A percentile compares a stretch with the other conserved stretches of the same genome.
These are phyloP conservation scores for Donacobius atricapilla DNA, from an alignment of 2,113 vertebrate species.

Conservation along the genomic window DNA sequence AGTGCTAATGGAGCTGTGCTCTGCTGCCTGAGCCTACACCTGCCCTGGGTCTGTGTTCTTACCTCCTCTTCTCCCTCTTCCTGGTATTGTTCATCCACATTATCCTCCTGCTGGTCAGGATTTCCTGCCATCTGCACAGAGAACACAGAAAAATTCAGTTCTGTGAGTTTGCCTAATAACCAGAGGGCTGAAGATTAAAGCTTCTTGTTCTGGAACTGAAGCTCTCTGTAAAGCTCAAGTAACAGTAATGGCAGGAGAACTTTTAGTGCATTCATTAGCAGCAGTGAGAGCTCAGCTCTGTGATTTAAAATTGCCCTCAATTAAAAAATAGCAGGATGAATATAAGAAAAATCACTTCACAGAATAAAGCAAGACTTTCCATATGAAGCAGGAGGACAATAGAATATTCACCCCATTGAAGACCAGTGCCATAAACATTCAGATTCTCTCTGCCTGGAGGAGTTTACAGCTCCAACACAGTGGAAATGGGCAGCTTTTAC, in stretches of 20 bases:
- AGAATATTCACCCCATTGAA: background rate
- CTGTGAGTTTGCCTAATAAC: background rate
- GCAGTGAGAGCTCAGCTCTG: background rate
- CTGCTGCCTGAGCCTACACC: background rate
- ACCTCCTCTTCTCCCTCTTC: conserved; percentile 96
- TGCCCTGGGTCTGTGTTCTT: background rate
- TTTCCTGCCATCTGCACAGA: conserved; percentile 91
- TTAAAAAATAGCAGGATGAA: background rate
- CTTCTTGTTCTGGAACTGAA: background rate
- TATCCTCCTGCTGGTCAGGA: conserved; percentile 96
- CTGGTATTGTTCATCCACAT: conserved; percentile 93
- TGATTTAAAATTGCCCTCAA: conserved; percentile 10
- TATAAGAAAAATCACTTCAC: background rate
- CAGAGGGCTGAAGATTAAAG: background rate
- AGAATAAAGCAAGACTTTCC: background rate
- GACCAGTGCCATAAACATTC: background rate
- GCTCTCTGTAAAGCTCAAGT: background rate
- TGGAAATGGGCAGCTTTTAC: background rate
- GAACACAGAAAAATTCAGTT: background rate
- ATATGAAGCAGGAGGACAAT: background rate
- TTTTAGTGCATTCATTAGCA: background rate
- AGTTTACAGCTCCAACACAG: background rate
- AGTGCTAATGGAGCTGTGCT: background rate
- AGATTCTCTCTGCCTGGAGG: background rate
- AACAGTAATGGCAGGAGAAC: background rate